Evolutionary conservation across 2,797 vertebrate genomes (phyloP).

Genomic region (Arremon aurantiirostris): DNA sequence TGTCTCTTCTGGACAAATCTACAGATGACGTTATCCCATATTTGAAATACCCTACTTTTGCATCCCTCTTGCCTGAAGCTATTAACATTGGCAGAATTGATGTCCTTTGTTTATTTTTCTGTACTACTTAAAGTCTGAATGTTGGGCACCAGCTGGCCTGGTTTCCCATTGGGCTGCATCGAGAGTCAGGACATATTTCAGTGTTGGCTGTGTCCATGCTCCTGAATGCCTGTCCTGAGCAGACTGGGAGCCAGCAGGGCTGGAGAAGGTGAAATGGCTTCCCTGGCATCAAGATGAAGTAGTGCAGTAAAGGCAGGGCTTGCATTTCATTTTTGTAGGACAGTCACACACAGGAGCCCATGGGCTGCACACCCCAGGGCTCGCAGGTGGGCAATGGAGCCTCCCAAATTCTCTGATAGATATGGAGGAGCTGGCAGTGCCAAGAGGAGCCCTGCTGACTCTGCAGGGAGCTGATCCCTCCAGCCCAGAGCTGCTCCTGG

Average conservation of each 20-base stretch:
- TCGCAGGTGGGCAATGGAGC: not conserved
- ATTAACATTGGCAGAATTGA: constrained; percentile 31
- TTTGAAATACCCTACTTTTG: constrained; percentile 48
- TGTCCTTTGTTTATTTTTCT: constrained; percentile 54
- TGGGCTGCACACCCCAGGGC: not conserved
- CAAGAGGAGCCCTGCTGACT: not conserved
- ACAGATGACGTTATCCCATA: not conserved
- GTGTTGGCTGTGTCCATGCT: not conserved
- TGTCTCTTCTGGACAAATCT: not conserved
- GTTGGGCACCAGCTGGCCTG: not conserved
- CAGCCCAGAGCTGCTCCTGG: not conserved
- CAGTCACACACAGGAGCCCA: rapidly evolving
- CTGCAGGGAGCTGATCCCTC: not conserved
- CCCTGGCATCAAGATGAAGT: not conserved
- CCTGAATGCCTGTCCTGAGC: not conserved
- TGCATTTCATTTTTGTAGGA: not conserved
- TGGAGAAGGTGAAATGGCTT: not conserved
- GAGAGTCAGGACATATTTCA: not conserved
- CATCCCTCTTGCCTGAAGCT: constrained; percentile 36
- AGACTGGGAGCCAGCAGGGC: not conserved
- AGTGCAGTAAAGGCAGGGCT: not conserved
- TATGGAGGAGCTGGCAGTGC: not conserved
- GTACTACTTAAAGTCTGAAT: constrained; percentile 2
- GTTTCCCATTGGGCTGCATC: not conserved
- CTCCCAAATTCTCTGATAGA: not conserved